Base-by-base conservation (phyloP, 2,888 invertebrate species). In the Sinelater perroti region DNA sequence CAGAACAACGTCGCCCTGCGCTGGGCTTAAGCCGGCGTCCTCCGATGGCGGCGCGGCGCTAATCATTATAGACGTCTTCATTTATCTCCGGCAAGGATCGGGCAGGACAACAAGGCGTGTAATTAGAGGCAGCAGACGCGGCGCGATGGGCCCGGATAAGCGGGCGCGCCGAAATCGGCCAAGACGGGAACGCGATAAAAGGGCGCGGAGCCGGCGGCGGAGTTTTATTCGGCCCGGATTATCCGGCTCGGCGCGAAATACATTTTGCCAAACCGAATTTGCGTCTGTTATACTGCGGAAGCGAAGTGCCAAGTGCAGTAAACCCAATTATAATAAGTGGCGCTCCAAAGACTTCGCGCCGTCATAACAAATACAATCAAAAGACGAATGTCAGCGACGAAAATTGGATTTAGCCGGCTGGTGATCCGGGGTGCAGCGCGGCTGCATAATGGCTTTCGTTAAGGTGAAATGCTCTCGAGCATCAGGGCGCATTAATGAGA, bases 61-160 rank as follows among this genome's bases (percentile, higher is more conserved):
- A 62, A 62, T 64, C 64, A 61, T 59, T 63, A 63, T 64, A 46
- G 57, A 58, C 62, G 51, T 56, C 59, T 59, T 58, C 59, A 63
- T 64, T 60, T 64, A 61, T 64, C 64, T 62, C 47, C 52, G 35
- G 26, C 40, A 26, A 16, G 58, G 54, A 64, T 64, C 61, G 56
- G 56, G 16, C 35, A 58, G 56, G 62, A 62, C 60, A 56, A 55
- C 59, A 47, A 59, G 54, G 60, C 61, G 59, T 62, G 61, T 62
- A 64, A 64, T 64, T 62, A 56, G 60, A 51, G 36, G 38, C 57
- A 52, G 49, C 54, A 56, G 24, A 40, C 38, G 21, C 40, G 24
- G 40, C 24, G 24, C 24, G 54, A 44, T 52, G 46, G 46, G 62
- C 52, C 50, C n/a, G 60, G 60, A 64, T 54, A 58, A 61, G 60